A percentile compares a stretch with the other conserved stretches of the same genome.
These are phyloP conservation scores for Apamea sordens DNA, from an alignment of 2,888 invertebrate genomes.

Conservation along the genomic window DNA sequence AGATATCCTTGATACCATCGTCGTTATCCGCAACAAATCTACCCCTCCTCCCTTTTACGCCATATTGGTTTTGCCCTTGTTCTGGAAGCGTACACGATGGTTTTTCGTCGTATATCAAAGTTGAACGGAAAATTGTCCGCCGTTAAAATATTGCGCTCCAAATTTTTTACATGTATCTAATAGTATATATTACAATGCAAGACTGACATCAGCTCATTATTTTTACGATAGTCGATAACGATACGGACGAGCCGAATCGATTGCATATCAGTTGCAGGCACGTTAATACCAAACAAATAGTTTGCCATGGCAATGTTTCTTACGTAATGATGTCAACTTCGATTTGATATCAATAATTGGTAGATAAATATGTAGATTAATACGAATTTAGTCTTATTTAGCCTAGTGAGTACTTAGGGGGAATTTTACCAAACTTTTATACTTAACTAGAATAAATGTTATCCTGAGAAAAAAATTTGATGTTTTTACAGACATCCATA, in stretches of 20 bases:
- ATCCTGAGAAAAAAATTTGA: no score
- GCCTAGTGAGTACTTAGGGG: neutral
- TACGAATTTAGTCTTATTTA: neutral
- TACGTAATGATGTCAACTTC: neutral
- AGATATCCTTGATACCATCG: neutral
- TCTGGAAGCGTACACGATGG: neutral
- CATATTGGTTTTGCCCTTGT: neutral
- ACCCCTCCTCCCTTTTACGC: no score
- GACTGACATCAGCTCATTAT: slow-evolving; percentile 14
- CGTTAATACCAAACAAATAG: neutral
- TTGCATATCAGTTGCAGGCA: neutral
- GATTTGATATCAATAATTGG: neutral
- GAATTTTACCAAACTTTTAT: no score
- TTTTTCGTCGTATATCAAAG: neutral
- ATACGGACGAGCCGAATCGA: neutral
- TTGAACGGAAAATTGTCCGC: neutral
- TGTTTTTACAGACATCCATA: no score
- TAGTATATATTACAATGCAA: neutral
- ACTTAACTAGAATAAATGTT: no score
- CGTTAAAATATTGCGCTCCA: neutral
- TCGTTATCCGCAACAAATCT: neutral
- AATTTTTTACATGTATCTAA: neutral
- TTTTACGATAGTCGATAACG: slow-evolving; percentile 12
- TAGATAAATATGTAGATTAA: neutral
- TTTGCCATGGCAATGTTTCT: neutral